Base-by-base conservation (phyloP, 2,797 vertebrate species). In the Denticeps clupeoides region DNA sequence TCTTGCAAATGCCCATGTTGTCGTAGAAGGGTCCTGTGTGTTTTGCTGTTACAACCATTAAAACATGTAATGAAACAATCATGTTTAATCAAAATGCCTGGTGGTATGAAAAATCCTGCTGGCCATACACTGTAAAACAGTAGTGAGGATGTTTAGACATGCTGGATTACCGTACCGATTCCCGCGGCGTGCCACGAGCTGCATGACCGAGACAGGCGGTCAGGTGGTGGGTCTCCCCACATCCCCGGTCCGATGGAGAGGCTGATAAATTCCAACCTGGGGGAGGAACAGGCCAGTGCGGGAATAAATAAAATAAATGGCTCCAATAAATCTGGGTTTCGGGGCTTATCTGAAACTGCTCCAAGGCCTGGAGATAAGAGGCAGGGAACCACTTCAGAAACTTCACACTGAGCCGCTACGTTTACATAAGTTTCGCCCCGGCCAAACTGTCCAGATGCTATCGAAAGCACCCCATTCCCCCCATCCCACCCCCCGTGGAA, bases 301-400 rank as follows among this genome's bases (percentile, higher is more conserved):
- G 60, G 65, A 69, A 78, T 69, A 72, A 75, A 78, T 77, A 69
- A 79, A 74, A 75, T 61, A 71, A 62, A 41, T 74, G 67, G 68
- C 69, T 66, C 68, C 70, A 75, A 70, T 60, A 67, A 63, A 67
- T 62, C 68, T 45, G 62, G 43, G 62, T 65, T 18, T 15, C 23
- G 41, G 60, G 59, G 63, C 62, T 72, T 66, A 59, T 37, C 55
- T 48, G 58, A 59, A 64, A 59, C 68, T 69, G 47, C 54, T 68
- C 59, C 56, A 42, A 55, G 70, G 63, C 57, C 59, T 58, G 52
- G 61, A 68, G 72, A 74, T 75, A 77, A 74, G 65, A 73, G 65
- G 64, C 63, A 63, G 62, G 63, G 56, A 69, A 24, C 48, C 60
- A 53, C 15, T 28, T 19, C 49, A 60, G 49, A 55, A 51, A 47